A percentile compares a stretch with the other conserved stretches of the same genome.
Conservation (phyloP, 2,888 invertebrate genomes). For the Cristatella mucedo region DNA sequence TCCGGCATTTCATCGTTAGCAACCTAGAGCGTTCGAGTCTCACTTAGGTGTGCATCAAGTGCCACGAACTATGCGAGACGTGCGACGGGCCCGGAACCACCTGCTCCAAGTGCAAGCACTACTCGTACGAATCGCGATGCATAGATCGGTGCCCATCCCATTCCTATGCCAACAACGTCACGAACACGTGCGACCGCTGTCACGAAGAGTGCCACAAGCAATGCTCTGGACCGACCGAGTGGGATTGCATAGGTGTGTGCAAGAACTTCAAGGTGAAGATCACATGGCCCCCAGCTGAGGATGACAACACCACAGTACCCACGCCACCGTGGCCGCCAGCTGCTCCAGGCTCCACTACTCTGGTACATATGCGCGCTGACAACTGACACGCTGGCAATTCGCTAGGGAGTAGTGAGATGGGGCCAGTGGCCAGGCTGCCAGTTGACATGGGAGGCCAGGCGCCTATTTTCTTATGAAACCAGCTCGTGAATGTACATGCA, state of each 20-base stretch:
- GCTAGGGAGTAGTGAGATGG: too few relatives aligned
- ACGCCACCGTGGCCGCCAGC: not conserved
- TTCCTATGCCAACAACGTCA: conserved; percentile 60
- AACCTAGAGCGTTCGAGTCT: not conserved
- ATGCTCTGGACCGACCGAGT: conserved; percentile 22
- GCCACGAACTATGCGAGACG: conserved; percentile 70
- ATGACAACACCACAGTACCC: not conserved
- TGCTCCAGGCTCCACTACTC: not conserved
- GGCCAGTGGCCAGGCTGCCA: too few relatives aligned
- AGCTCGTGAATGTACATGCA: too few relatives aligned
- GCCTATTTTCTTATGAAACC: too few relatives aligned
- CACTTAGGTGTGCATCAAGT: conserved; percentile 59
- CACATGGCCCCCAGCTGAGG: not conserved
- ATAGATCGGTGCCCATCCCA: conserved; percentile 65
- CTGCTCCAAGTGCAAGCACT: conserved; percentile 71
- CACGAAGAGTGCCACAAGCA: conserved; percentile 65
- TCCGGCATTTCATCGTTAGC: too few relatives aligned
- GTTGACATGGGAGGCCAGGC: too few relatives aligned
- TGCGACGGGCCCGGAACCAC: conserved; percentile 70
- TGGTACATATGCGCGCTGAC: not conserved
- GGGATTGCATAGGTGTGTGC: conserved; percentile 23
- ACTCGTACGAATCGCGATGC: conserved; percentile 55
- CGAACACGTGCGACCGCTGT: conserved; percentile 58
- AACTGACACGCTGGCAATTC: too few relatives aligned
- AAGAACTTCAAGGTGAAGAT: conserved; percentile 24